Base-by-base conservation (phyloP, 2,888 invertebrate species). In the Acanthacorydalis orientalis region DNA sequence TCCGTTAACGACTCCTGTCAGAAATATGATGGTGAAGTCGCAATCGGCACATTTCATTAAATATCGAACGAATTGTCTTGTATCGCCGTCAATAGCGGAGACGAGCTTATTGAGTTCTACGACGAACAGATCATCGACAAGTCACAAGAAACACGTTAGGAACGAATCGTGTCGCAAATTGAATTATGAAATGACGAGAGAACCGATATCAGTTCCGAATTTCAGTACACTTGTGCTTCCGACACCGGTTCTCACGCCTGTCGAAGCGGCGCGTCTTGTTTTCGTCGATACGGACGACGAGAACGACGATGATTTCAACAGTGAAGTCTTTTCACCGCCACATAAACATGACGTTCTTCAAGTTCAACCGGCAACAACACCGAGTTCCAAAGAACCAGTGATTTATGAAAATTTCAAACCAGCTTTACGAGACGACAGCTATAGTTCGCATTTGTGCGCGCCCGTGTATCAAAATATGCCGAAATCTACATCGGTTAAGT, bases 191-290 rank as follows among this genome's bases (percentile, higher is more conserved):
- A 68, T 80, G 61, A 67, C 78, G 1, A 69, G 80, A 46, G 83
- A 83, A 56, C 81, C 80, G 1, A 74, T 79, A 43, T 83, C 83
- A 4, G 83, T 83, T 55, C 83, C 83, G 53, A 83, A 83, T 62
- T 82, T 83, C 60, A 72, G 74, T 4, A 76, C 76, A 48, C 67
- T 81, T 54, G 71, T 74, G 4, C 63, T 78, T 37, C 77, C 78
- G 33, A 77, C 78, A 2, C 78, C 78, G 8, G 76, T 74, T 15
- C 64, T 80, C 43, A 78, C 81, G 1, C 80, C 82, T 0, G 73
- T 77, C 11, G 80, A 80, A 60, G 79, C 78, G 3, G 68, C 81
- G 1, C 71, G 78, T 54, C 67, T 83, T 10, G 82, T 82, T 1
- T 82, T 79, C 59, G 65, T 83, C 38, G 80, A 80, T 57, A 78